These are phyloP conservation scores for Entomobrya proxima DNA, from an alignment of 2,888 invertebrate species.

Conservation along the genomic window DNA sequence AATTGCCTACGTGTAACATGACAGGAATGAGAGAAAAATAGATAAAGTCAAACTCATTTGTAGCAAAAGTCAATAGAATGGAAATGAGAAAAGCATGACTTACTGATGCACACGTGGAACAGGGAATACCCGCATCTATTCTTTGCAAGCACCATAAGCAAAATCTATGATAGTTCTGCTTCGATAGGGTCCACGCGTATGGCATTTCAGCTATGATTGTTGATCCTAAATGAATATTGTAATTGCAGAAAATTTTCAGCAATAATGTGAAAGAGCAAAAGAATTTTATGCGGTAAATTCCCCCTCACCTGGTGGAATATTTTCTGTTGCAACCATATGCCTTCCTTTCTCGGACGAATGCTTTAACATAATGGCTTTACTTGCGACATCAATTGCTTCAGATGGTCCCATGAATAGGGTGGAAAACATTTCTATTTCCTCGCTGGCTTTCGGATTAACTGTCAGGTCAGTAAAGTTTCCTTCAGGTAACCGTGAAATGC, in stretches of 20 bases:
- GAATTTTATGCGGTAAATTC: neutral
- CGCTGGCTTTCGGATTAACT: neutral
- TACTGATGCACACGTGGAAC: conserved; percentile 75
- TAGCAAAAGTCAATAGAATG: neutral
- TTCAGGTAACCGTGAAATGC: too few species aligned
- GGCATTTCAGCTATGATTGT: conserved; percentile 78
- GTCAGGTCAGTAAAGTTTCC: neutral
- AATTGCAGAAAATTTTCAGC: neutral
- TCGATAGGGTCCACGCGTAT: conserved; percentile 77
- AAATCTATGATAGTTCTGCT: conserved; percentile 76
- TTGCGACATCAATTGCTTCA: conserved; percentile 58
- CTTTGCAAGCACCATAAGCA: conserved; percentile 78
- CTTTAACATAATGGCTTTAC: conserved; percentile 64
- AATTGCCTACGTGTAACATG: conserved; percentile 76
- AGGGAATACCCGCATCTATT: conserved; percentile 75
- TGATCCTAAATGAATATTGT: conserved; percentile 76
- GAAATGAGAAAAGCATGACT: too few species aligned
- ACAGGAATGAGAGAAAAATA: too few species aligned
- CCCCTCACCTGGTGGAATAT: conserved; percentile 71
- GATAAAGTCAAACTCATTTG: too few species aligned
- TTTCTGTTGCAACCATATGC: conserved; percentile 68
- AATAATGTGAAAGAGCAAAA: neutral
- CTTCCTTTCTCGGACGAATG: conserved; percentile 67
- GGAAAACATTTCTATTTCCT: conserved; percentile 33
- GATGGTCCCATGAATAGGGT: conserved; percentile 53